These are phyloP conservation scores for Geotrupes spiniger DNA, from an alignment of 2,888 invertebrate species.

Conservation along the genomic window DNA sequence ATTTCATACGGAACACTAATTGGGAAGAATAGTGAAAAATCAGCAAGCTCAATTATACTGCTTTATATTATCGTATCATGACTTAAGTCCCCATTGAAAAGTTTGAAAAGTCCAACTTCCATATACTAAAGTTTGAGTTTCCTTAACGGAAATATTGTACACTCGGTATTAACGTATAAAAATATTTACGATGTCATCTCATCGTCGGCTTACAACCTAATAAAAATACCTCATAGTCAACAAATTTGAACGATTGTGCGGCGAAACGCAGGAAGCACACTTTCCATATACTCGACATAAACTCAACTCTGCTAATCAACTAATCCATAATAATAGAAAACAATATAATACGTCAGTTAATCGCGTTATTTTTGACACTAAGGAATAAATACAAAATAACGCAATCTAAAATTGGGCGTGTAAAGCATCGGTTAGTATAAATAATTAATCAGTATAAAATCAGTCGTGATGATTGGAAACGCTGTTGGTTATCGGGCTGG, in stretches of 20 bases:
- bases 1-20: too few species aligned
- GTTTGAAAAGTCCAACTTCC: too few species aligned
- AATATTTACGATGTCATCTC: too few species aligned
- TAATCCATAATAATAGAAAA: background rate
- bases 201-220: too few species aligned
- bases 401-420: too few species aligned
- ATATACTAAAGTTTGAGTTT: too few species aligned
- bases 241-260: background rate
- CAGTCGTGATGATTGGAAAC: slow-evolving; percentile 44
- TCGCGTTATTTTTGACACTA: background rate
- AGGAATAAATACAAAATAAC: slow-evolving; percentile 3
- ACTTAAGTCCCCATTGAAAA: too few species aligned
- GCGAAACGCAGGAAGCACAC: background rate
- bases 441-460: slow-evolving; percentile 20
- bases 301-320: too few species aligned
- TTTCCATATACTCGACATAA: too few species aligned
- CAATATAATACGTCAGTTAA: background rate
- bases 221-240: slow-evolving; percentile 1
- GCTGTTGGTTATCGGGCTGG: slow-evolving; percentile 43
- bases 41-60: slow-evolving; percentile 5
- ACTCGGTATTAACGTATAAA: too few species aligned
- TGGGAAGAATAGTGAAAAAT: background rate
- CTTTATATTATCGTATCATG: background rate
- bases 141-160: too few species aligned
- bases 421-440: slow-evolving; percentile 9